Conservation (phyloP, 2,113 vertebrate species). For the Nyctibius bracteatus region DNA sequence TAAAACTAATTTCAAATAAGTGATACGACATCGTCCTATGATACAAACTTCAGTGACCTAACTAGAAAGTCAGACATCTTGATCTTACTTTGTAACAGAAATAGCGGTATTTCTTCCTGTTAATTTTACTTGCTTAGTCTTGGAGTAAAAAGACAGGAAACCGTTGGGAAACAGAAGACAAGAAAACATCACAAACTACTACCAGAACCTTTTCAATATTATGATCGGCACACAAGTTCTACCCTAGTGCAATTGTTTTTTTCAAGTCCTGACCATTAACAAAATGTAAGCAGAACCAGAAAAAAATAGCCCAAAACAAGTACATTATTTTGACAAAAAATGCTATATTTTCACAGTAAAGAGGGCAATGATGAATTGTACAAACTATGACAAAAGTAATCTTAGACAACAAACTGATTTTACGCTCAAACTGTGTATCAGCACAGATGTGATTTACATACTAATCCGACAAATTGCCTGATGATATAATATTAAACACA, state of each 20-base stretch:
- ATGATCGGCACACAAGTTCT: not conserved
- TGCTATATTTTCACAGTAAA: not conserved
- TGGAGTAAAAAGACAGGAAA: not conserved
- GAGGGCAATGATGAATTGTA: not conserved
- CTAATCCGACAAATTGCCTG: not conserved
- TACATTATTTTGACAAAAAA: not conserved
- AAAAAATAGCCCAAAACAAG: not conserved
- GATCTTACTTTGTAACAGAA: not conserved
- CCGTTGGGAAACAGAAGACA: not conserved
- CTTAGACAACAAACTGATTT: not conserved
- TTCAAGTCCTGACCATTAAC: not conserved
- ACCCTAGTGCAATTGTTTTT: not conserved
- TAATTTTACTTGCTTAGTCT: not conserved
- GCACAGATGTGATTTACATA: not conserved
- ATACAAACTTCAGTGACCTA: not conserved
- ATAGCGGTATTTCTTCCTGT: not conserved
- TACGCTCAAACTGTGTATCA: not conserved
- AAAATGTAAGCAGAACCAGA: not conserved
- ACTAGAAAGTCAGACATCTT: not conserved
- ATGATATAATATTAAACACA: not conserved
- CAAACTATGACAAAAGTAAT: not conserved
- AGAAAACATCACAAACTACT: not conserved
- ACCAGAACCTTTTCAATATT: not conserved
- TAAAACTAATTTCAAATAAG: not conserved
- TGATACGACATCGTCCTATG: rapidly evolving